These are phyloP conservation scores for Otolemur garnettii DNA, from an alignment of 2,113 vertebrate genomes.

Conservation along the genomic window DNA sequence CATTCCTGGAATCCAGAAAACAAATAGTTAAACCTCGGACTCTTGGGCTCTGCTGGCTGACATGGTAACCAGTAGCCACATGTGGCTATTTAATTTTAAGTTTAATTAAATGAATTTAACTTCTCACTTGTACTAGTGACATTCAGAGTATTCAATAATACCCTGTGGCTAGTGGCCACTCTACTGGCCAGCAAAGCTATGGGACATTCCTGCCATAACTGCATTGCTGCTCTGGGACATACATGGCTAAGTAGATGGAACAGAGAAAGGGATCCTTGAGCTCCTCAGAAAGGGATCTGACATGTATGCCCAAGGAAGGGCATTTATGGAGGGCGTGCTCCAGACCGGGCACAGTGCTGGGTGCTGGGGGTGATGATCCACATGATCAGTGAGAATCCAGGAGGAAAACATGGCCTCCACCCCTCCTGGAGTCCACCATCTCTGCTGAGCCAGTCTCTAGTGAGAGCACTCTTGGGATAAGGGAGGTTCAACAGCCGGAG, in stretches of 20 bases:
- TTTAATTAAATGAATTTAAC: background rate
- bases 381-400: background rate
- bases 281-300: background rate
- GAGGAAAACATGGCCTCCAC: background rate
- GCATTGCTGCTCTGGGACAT: background rate
- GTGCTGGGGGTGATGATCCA: background rate
- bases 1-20: background rate
- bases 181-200: background rate
- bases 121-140: background rate
- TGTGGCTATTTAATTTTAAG: background rate
- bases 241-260: background rate
- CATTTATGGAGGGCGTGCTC: background rate
- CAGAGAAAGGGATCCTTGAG: background rate
- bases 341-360: background rate
- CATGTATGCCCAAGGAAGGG: background rate
- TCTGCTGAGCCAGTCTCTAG: background rate
- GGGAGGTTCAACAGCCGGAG: background rate
- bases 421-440: background rate
- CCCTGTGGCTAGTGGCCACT: background rate
- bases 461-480: background rate
- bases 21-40: background rate
- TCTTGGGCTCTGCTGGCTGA: background rate
- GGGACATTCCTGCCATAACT: background rate
- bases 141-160: background rate
- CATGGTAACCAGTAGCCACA: background rate